Percentiles rank a stretch among this genome's conserved stretches.
Conservation (phyloP, 1,140 invertebrate species). For the Trichonephila clavipes region DNA sequence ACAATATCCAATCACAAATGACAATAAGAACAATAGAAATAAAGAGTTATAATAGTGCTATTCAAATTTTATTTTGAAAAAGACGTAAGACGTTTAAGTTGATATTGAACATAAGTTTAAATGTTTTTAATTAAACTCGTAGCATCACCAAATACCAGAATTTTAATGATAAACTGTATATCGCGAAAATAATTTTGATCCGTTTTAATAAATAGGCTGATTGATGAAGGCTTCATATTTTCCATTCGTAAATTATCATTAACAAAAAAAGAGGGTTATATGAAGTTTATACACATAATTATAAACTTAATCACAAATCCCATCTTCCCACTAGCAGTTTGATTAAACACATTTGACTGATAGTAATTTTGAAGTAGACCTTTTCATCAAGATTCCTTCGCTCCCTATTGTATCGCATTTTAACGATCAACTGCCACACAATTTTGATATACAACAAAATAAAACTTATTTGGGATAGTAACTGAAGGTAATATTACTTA, state of each 20-base stretch:
- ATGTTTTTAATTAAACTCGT: not conserved
- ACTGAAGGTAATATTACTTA: not conserved
- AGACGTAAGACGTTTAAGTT: too few species aligned
- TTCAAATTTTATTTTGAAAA: not conserved
- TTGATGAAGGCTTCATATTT: too few species aligned
- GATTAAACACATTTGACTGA: not conserved
- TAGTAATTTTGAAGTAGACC: not conserved
- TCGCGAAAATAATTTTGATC: too few species aligned
- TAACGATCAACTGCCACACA: conserved; percentile 25
- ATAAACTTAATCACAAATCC: too few species aligned
- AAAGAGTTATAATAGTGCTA: not conserved
- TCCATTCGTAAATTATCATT: too few species aligned
- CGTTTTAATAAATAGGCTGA: too few species aligned
- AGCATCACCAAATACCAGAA: too few species aligned
- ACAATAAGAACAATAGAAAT: not conserved
- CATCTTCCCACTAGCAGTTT: not conserved
- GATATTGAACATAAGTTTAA: not conserved
- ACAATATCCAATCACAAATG: too few species aligned
- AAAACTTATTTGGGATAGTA: not conserved
- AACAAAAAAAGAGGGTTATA: too few species aligned
- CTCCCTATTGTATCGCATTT: not conserved
- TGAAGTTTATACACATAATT: not conserved
- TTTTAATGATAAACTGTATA: too few species aligned
- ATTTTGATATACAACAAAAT: not conserved
- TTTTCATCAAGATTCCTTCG: not conserved